Base-by-base conservation (phyloP, 2,113 vertebrate genomes). In the Oxyruncus cristatus region DNA sequence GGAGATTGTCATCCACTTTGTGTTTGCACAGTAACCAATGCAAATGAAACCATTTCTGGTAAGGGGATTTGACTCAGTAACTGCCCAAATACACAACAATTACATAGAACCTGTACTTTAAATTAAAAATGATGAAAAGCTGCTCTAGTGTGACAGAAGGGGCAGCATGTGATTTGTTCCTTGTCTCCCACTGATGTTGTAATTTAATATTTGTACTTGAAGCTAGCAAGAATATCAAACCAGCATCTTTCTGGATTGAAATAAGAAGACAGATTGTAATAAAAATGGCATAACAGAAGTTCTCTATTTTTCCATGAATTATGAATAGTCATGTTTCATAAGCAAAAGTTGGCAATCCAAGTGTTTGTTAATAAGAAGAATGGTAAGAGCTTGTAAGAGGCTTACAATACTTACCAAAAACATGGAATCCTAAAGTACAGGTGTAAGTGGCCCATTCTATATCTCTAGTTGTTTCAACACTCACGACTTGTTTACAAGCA, bases 401-500 rank as follows among this genome's bases (percentile, higher is more conserved):
- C 17, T 63, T 63, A 63, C 61, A 42, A 59, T 18, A 91, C 98
- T 98, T 97, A 99, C 99, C 99, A 72, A 99, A 99, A 74, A 99
- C 99, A 19, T 99, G 99, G 97, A 99, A 99, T 55, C 99, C 99
- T 97, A 99, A 97, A 42, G 99, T 98, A 98, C 99, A 99, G 88
- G 99, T 99, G 86, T 98, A 98, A 5, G 99, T 99, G 61, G 97
- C 98, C 99, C 99, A 99, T 32, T 98, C 98, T 10, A 99, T 98
- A 96, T 99, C 99, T 85, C 99, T 98, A 9, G 99, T 99, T 67
- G 99, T 98, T 96, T 99, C 99, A 96, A 99, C 99, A 50, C 99
- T 99, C 84, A 99, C 99, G 2, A 99, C 99, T 97, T 99, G 99
- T 89, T 99, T 99, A 96, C 99, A 99, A 78, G 99, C 98, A 61